Evolutionary conservation across 1,140 invertebrate genomes (phyloP), one percentile per base, ranked within the genome.

Genomic region (Drosophila kikkawai): DNA sequence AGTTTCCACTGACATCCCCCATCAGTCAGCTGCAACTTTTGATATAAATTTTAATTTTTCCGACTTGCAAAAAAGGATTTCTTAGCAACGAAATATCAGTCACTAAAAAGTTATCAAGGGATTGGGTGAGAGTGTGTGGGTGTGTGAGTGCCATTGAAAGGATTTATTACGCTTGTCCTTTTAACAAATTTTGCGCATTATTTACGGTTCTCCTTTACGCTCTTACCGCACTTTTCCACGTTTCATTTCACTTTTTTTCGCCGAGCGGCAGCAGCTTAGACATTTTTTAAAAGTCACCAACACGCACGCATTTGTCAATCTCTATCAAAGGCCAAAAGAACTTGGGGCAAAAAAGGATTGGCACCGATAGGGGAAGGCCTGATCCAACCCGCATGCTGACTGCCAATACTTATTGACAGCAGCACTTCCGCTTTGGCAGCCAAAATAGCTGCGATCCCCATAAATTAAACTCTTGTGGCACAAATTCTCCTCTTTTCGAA

Each of bases 131-230:
- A 55, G 47, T 79, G 80, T n/a, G 47, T 11, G 17, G 78, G 75
- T 56, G 45, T 32, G 29, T 19, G 45, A 36, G 67, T 82, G 81
- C 81, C 81, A 85, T 85, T 90, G 85, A 85, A 69, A 56, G 85
- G 85, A 90, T 90, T 90, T 90, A 90, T 90, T 90, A 75, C 79
- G 81, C 78, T 90, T 85, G 85, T 90, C 85, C 85, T 71, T 85
- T 90, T 90, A 90, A 90, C 85, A 90, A 90, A 90, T 90, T 90
- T 85, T 90, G 67, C 75, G 85, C 85, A 90, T 90, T 90, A 90
- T 82, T 90, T 87, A 84, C 84, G 77, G 74, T 50, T 53, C 75
- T 77, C 50, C 36, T 39, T 42, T 22, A 39, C 64, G 56, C 65
- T 58, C 44, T 34, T 22, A 67, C 79, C 75, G 70, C 83, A 82